Evolutionary conservation across 2,888 invertebrate genomes (phyloP), one percentile per base, ranked within the genome.

Genomic region (Trissolcus brochymenae): DNA sequence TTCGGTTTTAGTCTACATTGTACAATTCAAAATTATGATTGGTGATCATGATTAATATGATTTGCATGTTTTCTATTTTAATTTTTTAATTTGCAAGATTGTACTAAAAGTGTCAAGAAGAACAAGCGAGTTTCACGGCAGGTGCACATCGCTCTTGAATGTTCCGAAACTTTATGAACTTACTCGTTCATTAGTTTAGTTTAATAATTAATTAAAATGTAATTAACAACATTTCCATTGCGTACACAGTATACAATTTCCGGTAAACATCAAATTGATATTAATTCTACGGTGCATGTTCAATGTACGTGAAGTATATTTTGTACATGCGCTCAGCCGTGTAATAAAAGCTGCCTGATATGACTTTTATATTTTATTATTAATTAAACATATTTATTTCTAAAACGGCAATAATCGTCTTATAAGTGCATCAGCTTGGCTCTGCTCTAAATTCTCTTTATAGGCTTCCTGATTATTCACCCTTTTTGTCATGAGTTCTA

Each of bases 171-270:
- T 68, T 64, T 54, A 65, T 50, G 55, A 75, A 50, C 75, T 68
- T 55, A 25, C 53, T 49, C 65, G 51, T 75, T 68, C 64, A 68
- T 64, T 68, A 65, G 41, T 21, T 17, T 40, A 43, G 51, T 49
- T 68, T 70, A 75, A 67, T 68, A 75, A 75, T 75, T 75, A 64
- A 75, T 70, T 70, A 70, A 70, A 75, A 68, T 55, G 43, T 60
- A 64, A 70, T 75, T 75, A 75, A 68, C 17, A 35, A 2, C 7
- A 14, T 64, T 55, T 13, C 40, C 62, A 62, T 59, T 55, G 62
- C 49, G 57, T 67, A 59, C 64, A 59, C 67, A 60, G 16, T 62
- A 35, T 51, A 43, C 68, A 59, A 55, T 70, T 55, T 68, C 49
- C 62, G 41, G 64, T 75, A 68, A 65, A 68, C 54, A 64, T 60